phyloP scores from a whole-genome alignment of 2,113 vertebrate species.

The Epinephelus fuscoguttatus region DNA sequence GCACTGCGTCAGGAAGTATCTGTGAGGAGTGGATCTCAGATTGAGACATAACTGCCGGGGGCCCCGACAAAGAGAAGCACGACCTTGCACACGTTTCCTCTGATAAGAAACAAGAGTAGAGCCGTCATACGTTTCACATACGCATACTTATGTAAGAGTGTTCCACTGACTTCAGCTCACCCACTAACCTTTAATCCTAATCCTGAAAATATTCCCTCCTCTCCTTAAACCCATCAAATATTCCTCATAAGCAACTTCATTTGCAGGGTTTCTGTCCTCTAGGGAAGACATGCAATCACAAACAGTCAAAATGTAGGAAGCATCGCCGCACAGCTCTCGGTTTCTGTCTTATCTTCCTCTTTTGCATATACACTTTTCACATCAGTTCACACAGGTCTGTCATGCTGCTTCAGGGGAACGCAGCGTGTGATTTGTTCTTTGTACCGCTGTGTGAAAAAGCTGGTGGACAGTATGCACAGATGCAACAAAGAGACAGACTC shows the following conservation, averaged over 20 bases:
- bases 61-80: background rate
- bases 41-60: slow-evolving; percentile 19
- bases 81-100: slow-evolving; percentile 19
- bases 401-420: background rate
- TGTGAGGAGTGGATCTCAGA: slow-evolving; percentile 29
- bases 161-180: slow-evolving; percentile 2
- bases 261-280: background rate
- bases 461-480: background rate
- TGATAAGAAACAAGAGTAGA: slow-evolving; percentile 16
- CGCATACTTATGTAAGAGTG: background rate
- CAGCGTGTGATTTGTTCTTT: slow-evolving; percentile 16
- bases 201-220: slow-evolving; percentile 5
- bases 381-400: slow-evolving; percentile 1
- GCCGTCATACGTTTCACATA: background rate
- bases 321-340: background rate
- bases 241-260: slow-evolving; percentile 3
- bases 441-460: slow-evolving; percentile 28
- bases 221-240: slow-evolving; percentile 26
- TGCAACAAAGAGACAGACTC: background rate
- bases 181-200: slow-evolving; percentile 34
- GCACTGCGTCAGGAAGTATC: slow-evolving; percentile 8
- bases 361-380: background rate
- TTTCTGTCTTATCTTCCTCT: background rate
- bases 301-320: background rate
- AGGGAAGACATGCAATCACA: background rate